Conservation (phyloP, 1,140 invertebrate genomes). For the Belonocnema kinseyi region DNA sequence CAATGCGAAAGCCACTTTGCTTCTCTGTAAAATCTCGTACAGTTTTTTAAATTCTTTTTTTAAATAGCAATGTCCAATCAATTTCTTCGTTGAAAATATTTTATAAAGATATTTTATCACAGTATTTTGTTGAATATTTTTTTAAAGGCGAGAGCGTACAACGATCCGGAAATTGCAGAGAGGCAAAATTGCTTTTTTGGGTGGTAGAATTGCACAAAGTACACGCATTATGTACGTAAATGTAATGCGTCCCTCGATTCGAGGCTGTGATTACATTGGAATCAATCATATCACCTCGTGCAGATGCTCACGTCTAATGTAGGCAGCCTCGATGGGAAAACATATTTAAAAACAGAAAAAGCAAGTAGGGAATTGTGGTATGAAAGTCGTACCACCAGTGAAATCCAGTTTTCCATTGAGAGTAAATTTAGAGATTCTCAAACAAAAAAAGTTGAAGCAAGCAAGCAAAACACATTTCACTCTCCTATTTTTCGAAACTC, state of each 20-base stretch:
- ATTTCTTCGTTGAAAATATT: conserved; percentile 18
- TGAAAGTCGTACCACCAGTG: conserved; percentile 11
- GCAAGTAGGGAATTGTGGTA: conserved; percentile 22
- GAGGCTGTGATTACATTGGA: conserved; percentile 7
- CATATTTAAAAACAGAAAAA: conserved; percentile 30
- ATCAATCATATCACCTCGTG: conserved; percentile 25
- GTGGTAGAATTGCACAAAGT: conserved; percentile 8
- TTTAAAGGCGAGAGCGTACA: not conserved
- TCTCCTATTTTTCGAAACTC: conserved; percentile 31
- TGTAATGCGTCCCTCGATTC: not conserved
- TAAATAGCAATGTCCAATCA: not conserved
- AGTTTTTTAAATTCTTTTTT: conserved; percentile 10
- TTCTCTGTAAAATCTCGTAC: conserved; percentile 1
- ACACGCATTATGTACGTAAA: not conserved
- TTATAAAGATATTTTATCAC: conserved; percentile 6
- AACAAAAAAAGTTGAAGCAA: conserved; percentile 33
- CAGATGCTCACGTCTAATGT: conserved; percentile 22
- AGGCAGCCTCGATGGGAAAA: conserved; percentile 16
- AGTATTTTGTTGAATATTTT: conserved; percentile 5
- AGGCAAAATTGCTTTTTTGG: not conserved
- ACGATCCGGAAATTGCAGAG: not conserved
- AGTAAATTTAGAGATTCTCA: conserved; percentile 27
- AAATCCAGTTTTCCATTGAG: conserved; percentile 38
- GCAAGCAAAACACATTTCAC: conserved; percentile 28
- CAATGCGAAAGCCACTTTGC: not conserved